These are phyloP conservation scores for Gephyroberyx darwinii DNA, from an alignment of 2,797 vertebrate species.

Conservation along the genomic window DNA sequence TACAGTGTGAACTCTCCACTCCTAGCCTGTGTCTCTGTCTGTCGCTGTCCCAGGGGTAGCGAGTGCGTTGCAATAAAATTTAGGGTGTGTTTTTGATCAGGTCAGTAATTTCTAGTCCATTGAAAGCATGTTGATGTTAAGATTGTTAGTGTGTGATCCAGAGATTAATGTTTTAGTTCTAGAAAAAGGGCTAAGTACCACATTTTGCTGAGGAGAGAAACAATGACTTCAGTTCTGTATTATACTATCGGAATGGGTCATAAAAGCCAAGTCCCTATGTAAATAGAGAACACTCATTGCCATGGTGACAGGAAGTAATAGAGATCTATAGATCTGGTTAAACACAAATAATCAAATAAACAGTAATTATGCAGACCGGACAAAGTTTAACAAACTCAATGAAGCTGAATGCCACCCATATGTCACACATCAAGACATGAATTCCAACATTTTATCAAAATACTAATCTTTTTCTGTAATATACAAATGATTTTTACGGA, in stretches of 20 bases:
- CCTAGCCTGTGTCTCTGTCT: too few relatives aligned
- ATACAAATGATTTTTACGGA: neutral
- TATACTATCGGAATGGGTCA: constrained; percentile 37
- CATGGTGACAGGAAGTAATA: constrained; percentile 61
- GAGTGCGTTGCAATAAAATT: too few relatives aligned
- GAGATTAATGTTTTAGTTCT: constrained; percentile 3
- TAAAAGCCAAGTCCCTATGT: constrained; percentile 49
- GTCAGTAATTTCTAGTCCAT: constrained; percentile 14
- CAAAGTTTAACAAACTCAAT: constrained; percentile 1
- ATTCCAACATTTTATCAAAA: neutral
- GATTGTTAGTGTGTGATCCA: constrained; percentile 17
- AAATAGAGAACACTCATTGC: constrained; percentile 56
- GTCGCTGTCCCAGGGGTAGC: too few relatives aligned
- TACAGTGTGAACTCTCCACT: too few relatives aligned
- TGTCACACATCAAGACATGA: constrained; percentile 1
- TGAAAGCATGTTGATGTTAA: constrained; percentile 13
- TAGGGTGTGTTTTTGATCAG: neutral
- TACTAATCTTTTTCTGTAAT: neutral
- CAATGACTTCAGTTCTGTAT: constrained; percentile 29
- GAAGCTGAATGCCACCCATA: constrained; percentile 11
- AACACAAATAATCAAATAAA: neutral
- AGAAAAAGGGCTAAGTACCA: neutral
- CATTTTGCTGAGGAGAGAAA: constrained; percentile 25
- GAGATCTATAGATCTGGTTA: neutral
- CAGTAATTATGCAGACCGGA: too few relatives aligned